These are phyloP conservation scores for Mormyrops boulengeri DNA, from an alignment of 2,797 vertebrate species.

Conservation along the genomic window DNA sequence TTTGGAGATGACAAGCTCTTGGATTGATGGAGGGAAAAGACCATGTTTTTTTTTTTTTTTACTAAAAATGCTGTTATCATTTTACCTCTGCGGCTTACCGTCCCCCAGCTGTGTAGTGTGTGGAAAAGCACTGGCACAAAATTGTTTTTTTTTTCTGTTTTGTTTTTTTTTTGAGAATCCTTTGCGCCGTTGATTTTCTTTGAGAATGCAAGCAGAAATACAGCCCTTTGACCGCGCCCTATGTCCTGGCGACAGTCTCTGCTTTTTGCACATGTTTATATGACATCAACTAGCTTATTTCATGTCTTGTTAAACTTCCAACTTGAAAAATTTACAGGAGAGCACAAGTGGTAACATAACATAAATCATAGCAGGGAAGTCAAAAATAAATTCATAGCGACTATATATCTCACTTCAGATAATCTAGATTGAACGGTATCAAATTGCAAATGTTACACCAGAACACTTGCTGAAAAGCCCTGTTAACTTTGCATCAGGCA, in stretches of 20 bases:
- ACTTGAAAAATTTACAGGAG: slow-evolving; percentile 9
- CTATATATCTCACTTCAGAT: neutral
- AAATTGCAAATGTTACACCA: neutral
- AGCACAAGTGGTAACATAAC: neutral
- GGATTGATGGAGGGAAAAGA: neutral
- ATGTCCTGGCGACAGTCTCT: neutral
- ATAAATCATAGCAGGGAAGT: slow-evolving; percentile 13
- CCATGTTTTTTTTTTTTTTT: neutral
- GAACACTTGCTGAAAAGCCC: neutral
- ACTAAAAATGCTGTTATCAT: neutral
- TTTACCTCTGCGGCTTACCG: neutral
- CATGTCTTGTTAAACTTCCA: neutral
- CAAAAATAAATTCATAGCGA: neutral
- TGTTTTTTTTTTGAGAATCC: slow-evolving; percentile 16
- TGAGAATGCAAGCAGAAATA: slow-evolving; percentile 29
- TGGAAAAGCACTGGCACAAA: slow-evolving; percentile 6
- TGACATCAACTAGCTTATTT: slow-evolving; percentile 1
- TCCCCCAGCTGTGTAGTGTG: neutral
- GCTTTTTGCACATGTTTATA: neutral
- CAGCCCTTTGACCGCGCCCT: slow-evolving; percentile 17
- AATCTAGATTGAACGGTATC: neutral
- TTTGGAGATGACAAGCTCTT: slow-evolving; percentile 26
- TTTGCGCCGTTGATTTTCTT: slow-evolving; percentile 17
- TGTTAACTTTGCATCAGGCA: neutral
- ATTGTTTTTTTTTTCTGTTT: neutral